Evolutionary conservation across 2,113 vertebrate species (phyloP), one percentile per base, ranked within the genome.

Genomic region (Scomber colias): DNA sequence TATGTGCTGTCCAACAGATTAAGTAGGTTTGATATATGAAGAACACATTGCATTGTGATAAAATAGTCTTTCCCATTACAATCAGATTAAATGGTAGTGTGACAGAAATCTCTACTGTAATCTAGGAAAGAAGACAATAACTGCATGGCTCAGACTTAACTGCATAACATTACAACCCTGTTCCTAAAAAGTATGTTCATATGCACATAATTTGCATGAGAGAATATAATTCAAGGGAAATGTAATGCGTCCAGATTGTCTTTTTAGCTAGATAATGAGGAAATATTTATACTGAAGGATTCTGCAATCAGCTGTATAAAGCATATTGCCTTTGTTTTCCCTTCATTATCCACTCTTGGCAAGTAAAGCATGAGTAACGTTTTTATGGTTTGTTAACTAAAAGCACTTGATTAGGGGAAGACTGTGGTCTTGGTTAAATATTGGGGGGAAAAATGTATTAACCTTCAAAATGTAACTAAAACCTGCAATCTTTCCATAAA

Each of bases 1-100:
- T 49, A 68, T 57, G 54, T 66, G 75, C 66, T 57, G 56, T 63
- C 55, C 79, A 19, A 62, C 8, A 0, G 55, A 62, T 53, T 75
- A 81, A 69, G 53, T 35, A 31, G 59, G 60, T 44, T 30, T 11
- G 10, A 19, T 14, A 51, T 61, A 45, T 55, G 53, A 53, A 71
- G 44, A 61, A 66, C 64, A 65, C 24, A 31, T 49, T 10, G 45
- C 19, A 35, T 1, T n/a, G 21, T 48, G 14, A 75, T 51, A 16
- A 71, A 81, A 57, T 27, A 54, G 12, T 16, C 35, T 75, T 56
- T 57, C 31, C n/a, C 49, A 6, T 19, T 57, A 27, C 44, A 51
- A 76, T 71, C 53, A 49, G 16, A 63, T 70, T 14, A 64, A 62
- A 49, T 30, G 31, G 10, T 40, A 60, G 46, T 4, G 56, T 48